A percentile compares a stretch with the other conserved stretches of the same genome.
These are phyloP conservation scores for Liopterus haemorrhoidalis DNA, from an alignment of 2,888 invertebrate species.

Conservation along the genomic window DNA sequence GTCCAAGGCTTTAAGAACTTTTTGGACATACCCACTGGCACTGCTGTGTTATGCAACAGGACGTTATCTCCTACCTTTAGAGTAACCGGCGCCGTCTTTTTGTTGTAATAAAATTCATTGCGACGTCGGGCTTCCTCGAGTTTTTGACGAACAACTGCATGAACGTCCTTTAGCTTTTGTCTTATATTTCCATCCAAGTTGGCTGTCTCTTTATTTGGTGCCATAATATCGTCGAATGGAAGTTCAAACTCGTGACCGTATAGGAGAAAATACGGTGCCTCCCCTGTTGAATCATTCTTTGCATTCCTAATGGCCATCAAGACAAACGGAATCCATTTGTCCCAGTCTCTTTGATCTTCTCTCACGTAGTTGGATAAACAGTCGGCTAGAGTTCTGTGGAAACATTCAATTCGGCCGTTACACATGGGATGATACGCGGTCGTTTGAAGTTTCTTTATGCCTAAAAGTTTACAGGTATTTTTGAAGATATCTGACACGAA, in stretches of 20 bases:
- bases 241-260: conserved; percentile 7
- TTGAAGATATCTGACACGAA: conserved; percentile 3
- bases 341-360: conserved; percentile 2
- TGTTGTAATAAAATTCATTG: too few species aligned
- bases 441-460: conserved; percentile 32
- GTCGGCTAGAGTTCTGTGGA: conserved; percentile 6
- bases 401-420: conserved; percentile 6
- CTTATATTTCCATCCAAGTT: too few species aligned
- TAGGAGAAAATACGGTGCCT: conserved; percentile 7
- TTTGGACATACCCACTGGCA: too few species aligned
- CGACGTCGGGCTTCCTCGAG: too few species aligned
- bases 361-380: conserved; percentile 5
- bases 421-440: conserved; percentile 28
- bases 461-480: conserved; percentile 21
- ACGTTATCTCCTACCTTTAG: too few species aligned
- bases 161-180: too few species aligned
- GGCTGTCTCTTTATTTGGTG: too few species aligned
- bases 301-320: conserved; percentile 3
- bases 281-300: not conserved
- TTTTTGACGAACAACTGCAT: too few species aligned
- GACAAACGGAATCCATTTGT: not conserved
- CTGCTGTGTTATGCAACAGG: too few species aligned
- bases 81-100: too few species aligned
- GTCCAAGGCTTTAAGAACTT: too few species aligned
- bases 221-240: conserved; percentile 7